Base-by-base conservation (phyloP, 2,888 invertebrate genomes). In the Aporophyla lueneburgensis region DNA sequence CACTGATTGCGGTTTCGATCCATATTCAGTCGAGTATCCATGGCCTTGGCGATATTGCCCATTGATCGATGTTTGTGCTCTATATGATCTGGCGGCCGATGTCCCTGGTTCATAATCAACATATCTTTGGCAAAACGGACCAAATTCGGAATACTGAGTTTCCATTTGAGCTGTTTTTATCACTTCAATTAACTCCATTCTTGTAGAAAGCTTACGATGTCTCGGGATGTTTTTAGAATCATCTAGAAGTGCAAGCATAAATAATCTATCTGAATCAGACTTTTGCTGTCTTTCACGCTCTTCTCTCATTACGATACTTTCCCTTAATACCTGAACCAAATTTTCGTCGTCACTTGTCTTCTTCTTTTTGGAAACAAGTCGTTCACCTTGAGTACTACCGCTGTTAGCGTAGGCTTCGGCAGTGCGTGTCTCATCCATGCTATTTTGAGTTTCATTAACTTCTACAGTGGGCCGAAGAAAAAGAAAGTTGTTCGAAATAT, bases 291-390 rank as follows among this genome's bases (percentile, higher is more conserved):
- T 83, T 85, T 86, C 85, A 86, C 85, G 86, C 85, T 86, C 81
- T 84, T 86, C 81, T 87, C 82, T 87, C 84, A 86, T 87, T 86
- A 83, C 85, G 74, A 85, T 87, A 86, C 84, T 87, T 86, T 88
- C 84, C 87, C 81, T 86, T 86, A 87, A 88, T 86, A 87, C 81
- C 79, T 84, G 84, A 68, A 85, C 83, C 82, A 83, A 87, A 85
- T 85, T 84, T 74, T 88, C 84, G 83, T 87, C 84, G 82, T 86
- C 86, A 85, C 82, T 86, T 86, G 83, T 85, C 85, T 85, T 86
- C 84, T 87, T 87, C 83, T 86, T 87, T 86, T 85, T 86, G 53
- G 82, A 84, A 87, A 86, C 86, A 87, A 82, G 66, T 85, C 83
- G 83, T 86, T 86, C 86, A 87, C 84, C 74, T 69, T 74, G 68